Conservation (phyloP, 2,888 invertebrate species). For the Ophonus ardosiacus region DNA sequence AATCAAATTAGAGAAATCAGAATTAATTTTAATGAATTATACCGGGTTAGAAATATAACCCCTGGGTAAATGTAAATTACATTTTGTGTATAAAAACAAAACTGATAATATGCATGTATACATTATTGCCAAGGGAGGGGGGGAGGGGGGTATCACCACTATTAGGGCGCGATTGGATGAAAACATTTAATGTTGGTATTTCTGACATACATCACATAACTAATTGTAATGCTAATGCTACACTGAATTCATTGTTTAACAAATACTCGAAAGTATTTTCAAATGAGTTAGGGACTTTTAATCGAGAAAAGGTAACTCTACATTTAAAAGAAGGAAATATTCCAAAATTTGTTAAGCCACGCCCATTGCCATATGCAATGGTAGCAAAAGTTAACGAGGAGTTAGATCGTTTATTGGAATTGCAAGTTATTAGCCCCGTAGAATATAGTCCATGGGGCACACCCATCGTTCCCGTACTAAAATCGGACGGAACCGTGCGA, state of each 20-base stretch:
- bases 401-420: conserved; percentile 60
- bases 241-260: conserved; percentile 2
- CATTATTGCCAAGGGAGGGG: neutral
- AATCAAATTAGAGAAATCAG: neutral
- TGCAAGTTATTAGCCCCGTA: conserved; percentile 67
- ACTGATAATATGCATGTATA: neutral
- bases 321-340: neutral
- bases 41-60: neutral
- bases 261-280: neutral
- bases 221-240: neutral
- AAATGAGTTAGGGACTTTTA: neutral
- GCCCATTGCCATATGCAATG: conserved; percentile 67
- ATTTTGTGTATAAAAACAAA: neutral
- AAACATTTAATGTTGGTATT: neutral
- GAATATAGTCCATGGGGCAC: conserved; percentile 60
- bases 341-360: conserved; percentile 44
- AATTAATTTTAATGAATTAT: neutral
- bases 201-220: neutral
- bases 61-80: neutral
- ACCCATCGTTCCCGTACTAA: neutral
- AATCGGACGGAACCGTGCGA: neutral
- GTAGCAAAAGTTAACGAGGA: conserved; percentile 67
- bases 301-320: neutral
- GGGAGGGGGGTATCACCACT: too few relatives aligned
- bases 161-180: neutral